Percentiles rank a stretch among this genome's conserved stretches.
These are phyloP conservation scores for Entomobrya proxima DNA, from an alignment of 2,888 invertebrate species.

Conservation along the genomic window DNA sequence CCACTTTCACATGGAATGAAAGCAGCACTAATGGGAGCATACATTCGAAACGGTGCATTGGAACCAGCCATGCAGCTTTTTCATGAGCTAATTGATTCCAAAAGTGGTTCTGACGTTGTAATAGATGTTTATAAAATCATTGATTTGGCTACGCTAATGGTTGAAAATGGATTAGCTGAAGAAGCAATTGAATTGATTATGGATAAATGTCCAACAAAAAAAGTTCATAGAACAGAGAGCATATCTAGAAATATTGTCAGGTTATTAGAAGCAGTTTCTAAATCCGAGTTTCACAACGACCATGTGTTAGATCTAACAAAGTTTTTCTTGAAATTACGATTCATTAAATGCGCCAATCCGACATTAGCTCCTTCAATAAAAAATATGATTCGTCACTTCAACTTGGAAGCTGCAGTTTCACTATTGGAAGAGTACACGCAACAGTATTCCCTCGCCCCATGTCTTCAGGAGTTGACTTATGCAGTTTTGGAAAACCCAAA, in stretches of 20 bases:
- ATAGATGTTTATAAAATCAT: slow-evolving; percentile 67
- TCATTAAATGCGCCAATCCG: slow-evolving; percentile 51
- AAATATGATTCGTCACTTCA: slow-evolving; percentile 41
- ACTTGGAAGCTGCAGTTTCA: slow-evolving; percentile 51
- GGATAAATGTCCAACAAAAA: not conserved
- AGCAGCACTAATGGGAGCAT: slow-evolving; percentile 53
- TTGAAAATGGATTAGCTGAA: slow-evolving; percentile 12
- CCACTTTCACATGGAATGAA: slow-evolving; percentile 64
- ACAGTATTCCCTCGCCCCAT: slow-evolving; percentile 54
- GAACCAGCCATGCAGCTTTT: slow-evolving; percentile 41
- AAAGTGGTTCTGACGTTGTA: not conserved
- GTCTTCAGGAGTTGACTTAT: slow-evolving; percentile 59
- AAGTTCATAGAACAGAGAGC: not conserved
- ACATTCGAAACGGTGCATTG: slow-evolving; percentile 35
- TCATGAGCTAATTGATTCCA: not conserved
- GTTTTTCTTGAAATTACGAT: slow-evolving; percentile 39
- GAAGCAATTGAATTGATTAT: slow-evolving; percentile 45
- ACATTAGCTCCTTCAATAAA: slow-evolving; percentile 58
- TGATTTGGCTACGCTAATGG: slow-evolving; percentile 66
- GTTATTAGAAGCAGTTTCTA: slow-evolving; percentile 57
- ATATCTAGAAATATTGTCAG: slow-evolving; percentile 63
- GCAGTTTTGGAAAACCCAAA: slow-evolving; percentile 48
- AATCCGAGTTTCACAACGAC: not conserved
- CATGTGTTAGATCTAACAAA: slow-evolving; percentile 28
- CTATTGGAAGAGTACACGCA: slow-evolving; percentile 44